These are phyloP conservation scores for Luscinia luscinia DNA, from an alignment of 2,797 vertebrate species.

Conservation along the genomic window DNA sequence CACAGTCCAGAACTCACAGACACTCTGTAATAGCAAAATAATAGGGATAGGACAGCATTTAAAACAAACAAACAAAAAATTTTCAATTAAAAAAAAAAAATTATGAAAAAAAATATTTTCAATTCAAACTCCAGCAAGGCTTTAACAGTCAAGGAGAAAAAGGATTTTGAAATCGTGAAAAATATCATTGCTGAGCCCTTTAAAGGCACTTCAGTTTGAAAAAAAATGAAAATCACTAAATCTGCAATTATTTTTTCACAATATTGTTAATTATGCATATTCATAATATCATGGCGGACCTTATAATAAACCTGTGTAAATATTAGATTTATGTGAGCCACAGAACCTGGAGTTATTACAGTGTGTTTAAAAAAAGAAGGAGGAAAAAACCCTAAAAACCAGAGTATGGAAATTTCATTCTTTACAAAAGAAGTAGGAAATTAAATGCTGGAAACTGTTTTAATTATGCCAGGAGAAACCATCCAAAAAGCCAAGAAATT, in stretches of 20 bases:
- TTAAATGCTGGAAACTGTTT: constrained; percentile 61
- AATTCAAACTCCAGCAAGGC: constrained; percentile 6
- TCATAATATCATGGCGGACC: constrained; percentile 74
- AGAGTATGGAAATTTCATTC: constrained; percentile 18
- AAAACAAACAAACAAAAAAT: neutral
- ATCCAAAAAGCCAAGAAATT: constrained; percentile 68
- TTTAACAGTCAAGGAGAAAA: constrained; percentile 31
- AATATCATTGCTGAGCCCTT: constrained; percentile 32
- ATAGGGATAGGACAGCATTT: neutral
- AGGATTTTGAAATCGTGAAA: constrained; percentile 56
- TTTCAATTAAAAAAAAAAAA: neutral
- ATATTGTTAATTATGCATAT: constrained; percentile 79
- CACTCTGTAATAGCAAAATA: neutral
- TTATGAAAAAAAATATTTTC: neutral
- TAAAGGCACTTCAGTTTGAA: constrained; percentile 45
- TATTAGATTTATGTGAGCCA: constrained; percentile 54
- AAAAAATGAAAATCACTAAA: constrained; percentile 71
- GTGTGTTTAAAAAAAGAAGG: neutral
- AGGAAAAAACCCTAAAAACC: neutral
- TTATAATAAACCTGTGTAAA: constrained; percentile 70
- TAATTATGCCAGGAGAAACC: constrained; percentile 55
- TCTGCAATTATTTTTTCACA: constrained; percentile 75
- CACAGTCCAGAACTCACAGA: constrained; percentile 23
- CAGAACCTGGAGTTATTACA: constrained; percentile 38
- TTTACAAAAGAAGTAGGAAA: constrained; percentile 60